Evolutionary conservation across 2,113 vertebrate genomes (phyloP), one percentile per base, ranked within the genome.

Genomic region (Pipa parva): DNA sequence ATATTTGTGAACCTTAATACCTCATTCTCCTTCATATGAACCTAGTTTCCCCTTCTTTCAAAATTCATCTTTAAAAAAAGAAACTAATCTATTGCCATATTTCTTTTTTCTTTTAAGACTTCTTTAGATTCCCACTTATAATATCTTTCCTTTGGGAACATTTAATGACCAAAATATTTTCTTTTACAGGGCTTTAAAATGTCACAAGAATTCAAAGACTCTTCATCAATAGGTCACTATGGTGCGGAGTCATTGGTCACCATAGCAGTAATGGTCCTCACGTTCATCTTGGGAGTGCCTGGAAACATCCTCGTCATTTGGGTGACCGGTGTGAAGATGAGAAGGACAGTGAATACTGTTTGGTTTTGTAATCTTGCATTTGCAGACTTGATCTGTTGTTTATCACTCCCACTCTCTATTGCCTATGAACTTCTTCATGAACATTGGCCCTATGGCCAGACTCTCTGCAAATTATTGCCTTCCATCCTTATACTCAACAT

Each of bases 361-460:
- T 94, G 90, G 91, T 89, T 91, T 56, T 75, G 91, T 31, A 89
- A 93, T 46, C 85, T 92, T 46, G 88, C 92, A 0, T 45, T 82
- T 24, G 89, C 90, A 1, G 92, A 93, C 36, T 59, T 92, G 3
- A 49, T 81, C 33, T 93, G 91, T 74, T 92, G 89, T 59, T 65
- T 90, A 9, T 83, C 85, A 11, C 56, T 93, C 50, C 91, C 88
- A 0, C 88, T 93, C 72, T 79, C n/a, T 13, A 21, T 91, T n/a
- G 72, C 59, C 1, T 79, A 89, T 17, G 59, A 89, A 37, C 51
- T 69, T 7, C 76, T 90, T 25, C 70, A 71, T 0, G 63, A 76
- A 12, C 63, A 72, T 28, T 94, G 92, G 92, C 88, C 85, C 0
- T 91, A 85, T 0, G 90, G 90, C 10, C 68, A 49, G 48, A 55